Percentiles rank a stretch among this genome's conserved stretches.
phyloP scores from a whole-genome alignment of 2,888 invertebrate species.

The Phymatocera aterrima region DNA sequence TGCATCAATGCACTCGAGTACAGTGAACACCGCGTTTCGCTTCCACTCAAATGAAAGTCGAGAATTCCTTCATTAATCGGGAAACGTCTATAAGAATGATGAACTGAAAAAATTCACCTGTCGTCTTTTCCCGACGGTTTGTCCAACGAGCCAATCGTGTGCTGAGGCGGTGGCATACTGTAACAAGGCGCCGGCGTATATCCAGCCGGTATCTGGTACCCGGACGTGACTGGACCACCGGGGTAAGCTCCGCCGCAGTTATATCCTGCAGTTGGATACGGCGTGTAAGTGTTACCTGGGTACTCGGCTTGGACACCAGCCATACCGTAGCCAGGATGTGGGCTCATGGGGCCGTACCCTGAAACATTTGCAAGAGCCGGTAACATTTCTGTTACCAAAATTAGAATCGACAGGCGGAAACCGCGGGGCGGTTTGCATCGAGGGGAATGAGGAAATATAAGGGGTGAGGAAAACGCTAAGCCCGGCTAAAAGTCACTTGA shows the following conservation, averaged over 20 bases:
- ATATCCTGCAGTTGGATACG: slow-evolving; percentile 82
- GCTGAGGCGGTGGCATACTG: slow-evolving; percentile 91
- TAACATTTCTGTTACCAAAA: slow-evolving; percentile 47
- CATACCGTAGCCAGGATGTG: slow-evolving; percentile 90
- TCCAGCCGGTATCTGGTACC: slow-evolving; percentile 81
- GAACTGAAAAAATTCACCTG: slow-evolving; percentile 77
- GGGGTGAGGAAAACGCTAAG: slow-evolving; percentile 37
- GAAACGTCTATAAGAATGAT: background rate
- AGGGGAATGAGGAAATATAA: background rate
- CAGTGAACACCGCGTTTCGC: background rate
- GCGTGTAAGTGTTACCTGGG: slow-evolving; percentile 84
- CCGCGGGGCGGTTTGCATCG: slow-evolving; percentile 45
- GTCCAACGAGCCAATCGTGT: slow-evolving; percentile 76
- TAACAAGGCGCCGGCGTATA: slow-evolving; percentile 88
- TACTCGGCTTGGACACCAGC: slow-evolving; percentile 87
- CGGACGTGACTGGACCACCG: slow-evolving; percentile 76
- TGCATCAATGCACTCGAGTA: slow-evolving; percentile 11
- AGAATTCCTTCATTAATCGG: background rate
- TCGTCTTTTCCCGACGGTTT: slow-evolving; percentile 82
- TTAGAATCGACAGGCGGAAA: slow-evolving; percentile 47
- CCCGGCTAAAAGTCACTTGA: slow-evolving; percentile 53
- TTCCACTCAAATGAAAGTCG: background rate
- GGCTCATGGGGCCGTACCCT: slow-evolving; percentile 91
- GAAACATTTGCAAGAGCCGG: slow-evolving; percentile 50
- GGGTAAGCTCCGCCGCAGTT: slow-evolving; percentile 76